phyloP scores from a whole-genome alignment of 2,113 vertebrate species.

The Fregetta grallaria region DNA sequence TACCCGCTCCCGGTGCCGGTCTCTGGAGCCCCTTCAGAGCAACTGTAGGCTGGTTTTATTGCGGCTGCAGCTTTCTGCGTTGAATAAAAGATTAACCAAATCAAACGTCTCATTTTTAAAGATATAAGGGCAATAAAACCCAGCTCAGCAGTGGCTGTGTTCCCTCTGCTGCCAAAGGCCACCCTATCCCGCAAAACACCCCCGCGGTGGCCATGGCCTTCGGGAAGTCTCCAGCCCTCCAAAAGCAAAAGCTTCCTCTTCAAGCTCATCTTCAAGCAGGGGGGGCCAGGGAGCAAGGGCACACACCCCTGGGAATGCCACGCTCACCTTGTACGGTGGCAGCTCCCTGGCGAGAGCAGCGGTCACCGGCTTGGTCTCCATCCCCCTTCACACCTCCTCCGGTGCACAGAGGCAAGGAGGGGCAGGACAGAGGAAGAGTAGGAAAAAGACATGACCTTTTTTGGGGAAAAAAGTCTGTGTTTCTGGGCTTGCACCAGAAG shows the following conservation, averaged over 20 bases:
- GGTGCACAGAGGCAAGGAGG: background rate
- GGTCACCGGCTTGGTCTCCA: background rate
- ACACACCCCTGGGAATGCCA: accelerated
- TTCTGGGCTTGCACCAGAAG: background rate
- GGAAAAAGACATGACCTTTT: background rate
- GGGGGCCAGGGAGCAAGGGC: background rate
- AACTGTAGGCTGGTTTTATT: background rate
- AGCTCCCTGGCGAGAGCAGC: background rate
- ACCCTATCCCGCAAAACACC: background rate
- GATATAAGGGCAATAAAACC: background rate
- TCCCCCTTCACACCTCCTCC: background rate
- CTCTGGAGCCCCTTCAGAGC: background rate
- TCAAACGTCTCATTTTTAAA: background rate
- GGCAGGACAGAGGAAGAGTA: background rate
- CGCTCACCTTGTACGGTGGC: background rate
- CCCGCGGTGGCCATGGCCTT: accelerated
- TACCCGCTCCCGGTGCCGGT: accelerated
- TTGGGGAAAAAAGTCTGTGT: accelerated
- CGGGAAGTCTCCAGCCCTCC: accelerated
- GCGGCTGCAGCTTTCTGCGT: background rate
- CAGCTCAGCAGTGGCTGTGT: accelerated
- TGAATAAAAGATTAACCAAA: background rate
- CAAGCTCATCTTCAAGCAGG: background rate
- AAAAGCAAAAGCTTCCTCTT: background rate
- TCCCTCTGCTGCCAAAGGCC: background rate